Evolutionary conservation across 2,888 invertebrate genomes (phyloP).

Genomic region (Zelleria hepariella): DNA sequence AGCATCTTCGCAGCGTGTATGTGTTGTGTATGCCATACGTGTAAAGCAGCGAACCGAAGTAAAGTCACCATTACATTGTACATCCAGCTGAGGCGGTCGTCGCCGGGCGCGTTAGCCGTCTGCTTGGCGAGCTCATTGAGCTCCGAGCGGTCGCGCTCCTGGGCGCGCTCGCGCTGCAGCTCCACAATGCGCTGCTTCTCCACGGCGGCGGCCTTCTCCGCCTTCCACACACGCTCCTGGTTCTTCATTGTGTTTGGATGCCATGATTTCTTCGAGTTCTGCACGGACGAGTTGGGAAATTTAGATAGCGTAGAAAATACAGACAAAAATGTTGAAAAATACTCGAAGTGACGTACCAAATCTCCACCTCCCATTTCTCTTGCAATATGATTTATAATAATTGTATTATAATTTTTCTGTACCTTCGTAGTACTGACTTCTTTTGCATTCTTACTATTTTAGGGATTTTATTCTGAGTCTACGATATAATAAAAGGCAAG

Average conservation of each 20-base stretch:
- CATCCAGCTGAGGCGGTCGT: conserved; percentile 88
- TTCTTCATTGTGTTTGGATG: conserved; percentile 84
- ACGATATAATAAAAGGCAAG: too few species aligned
- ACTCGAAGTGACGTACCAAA: conserved; percentile 33
- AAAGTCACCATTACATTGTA: conserved; percentile 74
- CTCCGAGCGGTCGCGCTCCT: conserved; percentile 77
- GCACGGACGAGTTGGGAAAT: conserved; percentile 11
- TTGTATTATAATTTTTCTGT: background rate
- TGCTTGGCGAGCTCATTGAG: conserved; percentile 75
- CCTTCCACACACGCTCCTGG: conserved; percentile 84
- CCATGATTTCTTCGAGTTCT: conserved; percentile 87
- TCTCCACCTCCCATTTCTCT: conserved; percentile 54
- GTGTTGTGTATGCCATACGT: too few species aligned
- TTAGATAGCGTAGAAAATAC: background rate
- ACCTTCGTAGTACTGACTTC: too few species aligned
- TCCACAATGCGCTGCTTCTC: conserved; percentile 78
- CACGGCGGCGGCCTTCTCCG: conserved; percentile 79
- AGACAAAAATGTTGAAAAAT: background rate
- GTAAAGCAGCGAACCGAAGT: background rate
- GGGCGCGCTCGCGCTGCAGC: conserved; percentile 76
- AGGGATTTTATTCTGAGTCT: too few species aligned
- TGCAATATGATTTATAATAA: background rate
- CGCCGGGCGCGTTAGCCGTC: conserved; percentile 50
- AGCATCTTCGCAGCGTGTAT: too few species aligned
- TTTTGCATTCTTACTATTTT: too few species aligned